Conservation (phyloP, 2,797 vertebrate species). For the Sebastes oblongus region DNA sequence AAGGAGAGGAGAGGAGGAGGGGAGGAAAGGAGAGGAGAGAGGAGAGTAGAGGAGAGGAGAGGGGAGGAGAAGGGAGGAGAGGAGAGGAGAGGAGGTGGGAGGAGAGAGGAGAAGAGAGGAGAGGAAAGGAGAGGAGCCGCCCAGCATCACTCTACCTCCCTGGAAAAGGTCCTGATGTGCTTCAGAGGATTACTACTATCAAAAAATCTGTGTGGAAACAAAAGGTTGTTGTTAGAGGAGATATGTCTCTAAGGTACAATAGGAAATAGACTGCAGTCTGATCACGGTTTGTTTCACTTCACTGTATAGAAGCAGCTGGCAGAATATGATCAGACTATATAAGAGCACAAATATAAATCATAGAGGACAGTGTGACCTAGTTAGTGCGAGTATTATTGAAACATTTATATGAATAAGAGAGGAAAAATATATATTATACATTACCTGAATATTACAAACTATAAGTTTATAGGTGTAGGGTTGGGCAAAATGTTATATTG, state of each 20-base stretch:
- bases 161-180: background rate
- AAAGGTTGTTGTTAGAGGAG: background rate
- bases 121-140: conserved; percentile 52
- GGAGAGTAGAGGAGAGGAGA: background rate
- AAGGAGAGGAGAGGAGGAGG: background rate
- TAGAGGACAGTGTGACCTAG: background rate
- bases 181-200: background rate
- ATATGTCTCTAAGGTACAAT: background rate
- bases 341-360: background rate
- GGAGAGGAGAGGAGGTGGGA: conserved; percentile 4
- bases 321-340: background rate
- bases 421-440: background rate
- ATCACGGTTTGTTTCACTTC: background rate
- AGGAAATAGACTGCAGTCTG: background rate
- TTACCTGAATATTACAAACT: background rate
- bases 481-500: too few relatives aligned
- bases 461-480: too few relatives aligned
- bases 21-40: background rate
- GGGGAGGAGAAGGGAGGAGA: conserved; percentile 1
- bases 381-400: background rate
- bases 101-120: background rate
- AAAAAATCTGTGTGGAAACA: background rate
- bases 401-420: background rate
- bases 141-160: conserved; percentile 21
- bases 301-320: background rate